Evolutionary conservation across 1,140 invertebrate species (phyloP), one percentile per base, ranked within the genome.

Genomic region (Sesamia nonagrioides): DNA sequence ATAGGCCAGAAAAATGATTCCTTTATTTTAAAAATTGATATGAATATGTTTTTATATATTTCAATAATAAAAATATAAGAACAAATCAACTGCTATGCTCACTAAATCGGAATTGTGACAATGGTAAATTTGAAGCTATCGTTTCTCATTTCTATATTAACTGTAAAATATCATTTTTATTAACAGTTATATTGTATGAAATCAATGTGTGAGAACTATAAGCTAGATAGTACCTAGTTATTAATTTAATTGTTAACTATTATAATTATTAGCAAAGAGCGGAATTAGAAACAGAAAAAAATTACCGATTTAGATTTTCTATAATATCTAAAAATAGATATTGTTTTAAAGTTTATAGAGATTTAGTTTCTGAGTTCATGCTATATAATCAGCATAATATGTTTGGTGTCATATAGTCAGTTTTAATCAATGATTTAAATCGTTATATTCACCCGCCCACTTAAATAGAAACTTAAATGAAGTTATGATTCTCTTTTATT

Each of bases 151-250:
- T 52, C 35, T 35, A 17, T 9, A 35, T 1, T 1, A 35, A 71
- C 45, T 71, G 7, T 7, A 54, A 71, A 71, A 71, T 54, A 54
- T 71, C 45, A 71, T 71, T 73, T 73, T 73, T 37, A 40, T 27
- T 11, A 48, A 15, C 18, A 73, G 13, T n/a, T n/a, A 58, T 27
- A 73, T 45, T 58, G 37, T 33, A 73, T 42, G n/a, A 48, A 68
- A 45, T 58, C 45, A 13, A 35, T 42, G 52, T 73, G 52, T 73
- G 71, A 73, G 17, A n/a, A n/a, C n/a, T 0, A 60, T 73, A 73
- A 37, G n/a, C 13, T 56, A 42, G 17, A 45, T 73, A 73, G 71
- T 6, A 27, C 21, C 50, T 73, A 73, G 37, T 58, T 58, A 72
- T n/a, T n/a, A n/a, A n/a, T n/a, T 54, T 72, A 37, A 72, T 52